Base-by-base conservation (phyloP, 2,113 vertebrate species). In the Typhlomys cinereus region DNA sequence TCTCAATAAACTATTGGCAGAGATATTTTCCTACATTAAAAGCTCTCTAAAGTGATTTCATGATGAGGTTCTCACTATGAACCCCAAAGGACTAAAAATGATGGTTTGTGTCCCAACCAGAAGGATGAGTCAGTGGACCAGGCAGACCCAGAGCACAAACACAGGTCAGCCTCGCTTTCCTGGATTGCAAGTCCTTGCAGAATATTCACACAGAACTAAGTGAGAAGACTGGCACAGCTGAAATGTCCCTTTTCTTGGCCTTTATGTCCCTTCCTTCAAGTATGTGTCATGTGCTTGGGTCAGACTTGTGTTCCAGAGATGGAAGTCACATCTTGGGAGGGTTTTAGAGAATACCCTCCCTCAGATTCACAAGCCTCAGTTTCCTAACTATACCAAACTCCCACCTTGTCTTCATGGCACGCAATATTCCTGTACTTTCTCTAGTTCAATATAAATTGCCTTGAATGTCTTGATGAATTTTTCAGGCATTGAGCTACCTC, bases 1-100 rank as follows among this genome's bases (percentile, higher is more conserved):
- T 67, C 18, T 80, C 25, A 93, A 71, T 69, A 91, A 79, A 91
- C 81, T 50, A 78, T 67, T 71, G 83, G 5, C 27, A 64, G 11
- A 88, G 25, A n/a, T 20, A 57, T 92, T 81, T 64, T 67, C 44
- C 74, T 73, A 46, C 34, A 41, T 46, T 71, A 66, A 62, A 76
- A 74, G 12, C 0, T 36, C n/a, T 61, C 46, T 25, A 46, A 74
- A 74, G 50, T 46, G 36, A 21, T 66, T 89, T 90, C 36, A 36
- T 64, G 57, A 86, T 67, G 81, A 94, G 52, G 54, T 31, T 61
- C 14, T 62, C 44, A 34, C 3, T 18, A 4, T 5, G 2, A 59
- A 4, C 23, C 13, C 17, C 34, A 57, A 76, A 94, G 34, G 57
- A 93, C 39, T 61, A 54, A 88, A 66, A 52, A 13, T 29, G 23